These are phyloP conservation scores for Synchiropus splendidus DNA, from an alignment of 2,113 vertebrate genomes.

Conservation along the genomic window DNA sequence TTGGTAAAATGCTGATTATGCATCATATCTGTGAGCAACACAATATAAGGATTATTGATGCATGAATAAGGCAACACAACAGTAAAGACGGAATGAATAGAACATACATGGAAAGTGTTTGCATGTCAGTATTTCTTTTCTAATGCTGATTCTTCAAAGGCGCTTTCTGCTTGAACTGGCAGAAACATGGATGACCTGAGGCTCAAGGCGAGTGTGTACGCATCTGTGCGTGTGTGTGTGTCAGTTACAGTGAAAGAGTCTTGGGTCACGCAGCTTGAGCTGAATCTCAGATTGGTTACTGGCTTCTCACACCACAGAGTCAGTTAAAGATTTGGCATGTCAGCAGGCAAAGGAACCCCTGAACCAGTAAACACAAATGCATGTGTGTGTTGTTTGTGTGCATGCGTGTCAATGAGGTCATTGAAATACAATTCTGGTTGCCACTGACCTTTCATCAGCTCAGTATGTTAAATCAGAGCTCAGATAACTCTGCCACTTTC, in stretches of 20 bases:
- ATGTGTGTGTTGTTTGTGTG: conserved; percentile 3
- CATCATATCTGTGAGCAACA: neutral
- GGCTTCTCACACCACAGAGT: conserved; percentile 25
- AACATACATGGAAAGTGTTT: neutral
- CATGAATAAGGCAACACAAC: neutral
- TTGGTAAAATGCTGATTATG: neutral
- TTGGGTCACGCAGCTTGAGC: conserved; percentile 16
- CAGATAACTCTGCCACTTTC: neutral
- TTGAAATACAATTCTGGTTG: too few relatives aligned
- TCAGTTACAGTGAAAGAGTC: conserved; percentile 4
- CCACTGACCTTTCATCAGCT: neutral
- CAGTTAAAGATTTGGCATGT: conserved; percentile 9
- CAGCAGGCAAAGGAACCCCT: conserved; percentile 23
- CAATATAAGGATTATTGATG: too few relatives aligned
- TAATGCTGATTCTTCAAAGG: conserved; percentile 7
- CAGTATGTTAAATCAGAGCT: neutral
- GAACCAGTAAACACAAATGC: neutral
- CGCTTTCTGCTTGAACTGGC: conserved; percentile 28
- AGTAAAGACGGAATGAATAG: neutral
- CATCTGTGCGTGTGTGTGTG: conserved; percentile 6
- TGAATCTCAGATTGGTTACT: conserved; percentile 18
- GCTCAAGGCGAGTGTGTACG: conserved; percentile 7
- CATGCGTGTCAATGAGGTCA: neutral
- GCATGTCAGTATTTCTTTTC: conserved; percentile 13
- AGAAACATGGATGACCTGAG: conserved; percentile 21